These are phyloP conservation scores for Acrocephalus scirpaceus DNA, from an alignment of 2,797 vertebrate genomes.

Conservation along the genomic window DNA sequence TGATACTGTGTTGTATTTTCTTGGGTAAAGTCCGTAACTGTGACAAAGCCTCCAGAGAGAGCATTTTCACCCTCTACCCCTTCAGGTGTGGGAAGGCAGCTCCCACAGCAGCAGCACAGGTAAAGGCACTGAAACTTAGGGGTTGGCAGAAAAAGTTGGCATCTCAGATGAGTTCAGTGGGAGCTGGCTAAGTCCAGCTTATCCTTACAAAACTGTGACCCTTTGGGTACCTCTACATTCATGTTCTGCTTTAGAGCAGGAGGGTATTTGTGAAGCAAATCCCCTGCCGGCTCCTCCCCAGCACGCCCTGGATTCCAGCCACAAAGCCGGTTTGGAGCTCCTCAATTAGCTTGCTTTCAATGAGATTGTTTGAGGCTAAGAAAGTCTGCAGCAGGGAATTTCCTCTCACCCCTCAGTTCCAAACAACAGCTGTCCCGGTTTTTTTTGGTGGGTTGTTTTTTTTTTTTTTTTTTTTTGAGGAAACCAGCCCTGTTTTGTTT, in stretches of 20 bases:
- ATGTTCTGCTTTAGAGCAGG: not conserved
- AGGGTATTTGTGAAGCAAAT: constrained; percentile 35
- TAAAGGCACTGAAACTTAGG: not conserved
- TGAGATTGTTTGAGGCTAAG: constrained; percentile 6
- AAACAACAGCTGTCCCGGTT: not conserved
- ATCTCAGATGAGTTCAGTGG: not conserved
- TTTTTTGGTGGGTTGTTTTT: no score
- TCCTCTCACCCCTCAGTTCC: not conserved
- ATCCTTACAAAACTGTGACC: not conserved
- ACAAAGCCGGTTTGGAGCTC: constrained; percentile 2
- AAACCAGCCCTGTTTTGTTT: not conserved
- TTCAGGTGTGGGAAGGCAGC: not conserved
- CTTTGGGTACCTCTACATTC: not conserved
- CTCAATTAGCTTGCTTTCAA: constrained; percentile 47
- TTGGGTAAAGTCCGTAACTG: not conserved
- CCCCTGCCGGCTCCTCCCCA: not conserved
- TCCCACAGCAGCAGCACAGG: not conserved
- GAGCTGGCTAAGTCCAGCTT: not conserved
- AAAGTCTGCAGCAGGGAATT: constrained; percentile 38
- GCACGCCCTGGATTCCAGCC: not conserved
- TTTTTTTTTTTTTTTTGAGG: not conserved
- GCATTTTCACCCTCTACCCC: not conserved
- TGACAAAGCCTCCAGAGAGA: not conserved
- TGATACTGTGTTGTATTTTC: not conserved
- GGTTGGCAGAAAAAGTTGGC: not conserved